Evolutionary conservation across 2,113 vertebrate species (phyloP), one percentile per base, ranked within the genome.

Genomic region (Pseudorasbora parva): DNA sequence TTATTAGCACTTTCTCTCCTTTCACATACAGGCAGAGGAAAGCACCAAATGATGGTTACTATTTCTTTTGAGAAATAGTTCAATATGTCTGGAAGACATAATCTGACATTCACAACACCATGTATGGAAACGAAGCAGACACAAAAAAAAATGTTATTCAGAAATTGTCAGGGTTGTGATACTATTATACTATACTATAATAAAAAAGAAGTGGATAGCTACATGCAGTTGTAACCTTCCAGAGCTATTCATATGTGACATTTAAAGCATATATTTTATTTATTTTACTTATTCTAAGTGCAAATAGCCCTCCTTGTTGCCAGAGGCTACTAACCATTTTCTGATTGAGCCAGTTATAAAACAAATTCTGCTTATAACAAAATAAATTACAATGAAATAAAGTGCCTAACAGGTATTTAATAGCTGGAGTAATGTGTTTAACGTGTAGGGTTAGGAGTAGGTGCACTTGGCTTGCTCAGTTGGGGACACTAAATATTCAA

Each of bases 1-100:
- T 90, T 91, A 93, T 94, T 93, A 91, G 37, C 78, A 78, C 69
- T 57, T 87, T 84, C 86, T 92, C 90, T 90, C 90, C 87, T 43
- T 86, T 87, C 88, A 86, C 89, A 90, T 92, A 91, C 84, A 84
- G 81, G 85, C 69, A 8, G 4, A 68, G 64, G 21, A 68, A 68
- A 11, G 30, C 30, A 66, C n/a, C 14, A n/a, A 27, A 12, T 47
- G 23, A 12, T 49, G 7, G 43, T 27, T 17, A n/a, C n/a, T n/a
- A n/a, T n/a, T n/a, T 66, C 27, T 66, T 66, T 66, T 66, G 15
- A 66, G 17, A 33, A 66, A 66, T 66, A 33, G 14, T 64, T 49
- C 12, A 49, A 49, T 49, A 12, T 49, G 15, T 49, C 14, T 49
- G 14, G 14, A 4, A 4, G 45, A 47, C 12, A 49, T 49, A 49